These are phyloP conservation scores for Aphelenchoides besseyi DNA, from an alignment of 1,140 invertebrate genomes.

Conservation along the genomic window DNA sequence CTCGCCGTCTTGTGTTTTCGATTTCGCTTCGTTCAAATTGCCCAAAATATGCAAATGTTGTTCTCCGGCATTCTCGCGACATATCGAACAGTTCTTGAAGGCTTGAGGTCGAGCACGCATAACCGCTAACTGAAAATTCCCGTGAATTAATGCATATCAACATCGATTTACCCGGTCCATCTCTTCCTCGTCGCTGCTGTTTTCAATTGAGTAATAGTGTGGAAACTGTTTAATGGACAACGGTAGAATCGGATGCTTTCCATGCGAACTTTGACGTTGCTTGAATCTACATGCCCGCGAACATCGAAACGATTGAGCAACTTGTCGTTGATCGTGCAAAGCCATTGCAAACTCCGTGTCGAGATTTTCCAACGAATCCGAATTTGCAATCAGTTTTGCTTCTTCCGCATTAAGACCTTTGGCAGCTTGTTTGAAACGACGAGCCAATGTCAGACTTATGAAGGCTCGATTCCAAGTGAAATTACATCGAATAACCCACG, in stretches of 20 bases:
- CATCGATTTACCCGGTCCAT: not conserved
- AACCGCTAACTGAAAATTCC: not conserved
- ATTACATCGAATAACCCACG: not conserved
- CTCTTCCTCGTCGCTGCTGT: conserved; percentile 10
- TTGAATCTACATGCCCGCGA: not conserved
- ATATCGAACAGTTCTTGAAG: not conserved
- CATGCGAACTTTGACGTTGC: not conserved
- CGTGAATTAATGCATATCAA: too few relatives aligned
- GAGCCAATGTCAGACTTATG: not conserved
- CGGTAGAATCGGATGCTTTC: not conserved
- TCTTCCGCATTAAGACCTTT: not conserved
- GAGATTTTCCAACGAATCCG: not conserved
- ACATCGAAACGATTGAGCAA: not conserved
- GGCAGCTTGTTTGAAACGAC: not conserved
- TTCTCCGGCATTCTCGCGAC: not conserved
- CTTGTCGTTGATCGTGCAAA: not conserved
- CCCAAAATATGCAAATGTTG: conserved; percentile 10
- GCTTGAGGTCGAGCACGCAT: conserved; percentile 3
- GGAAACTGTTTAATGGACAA: not conserved
- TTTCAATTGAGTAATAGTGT: not conserved
- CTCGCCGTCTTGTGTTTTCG: not conserved
- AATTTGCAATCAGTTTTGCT: not conserved
- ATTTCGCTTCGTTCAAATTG: not conserved
- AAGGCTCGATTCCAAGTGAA: conserved; percentile 2
- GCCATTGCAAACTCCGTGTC: not conserved